These are phyloP conservation scores for Caenorhabditis wallacei DNA, from an alignment of 2,888 invertebrate species.

Conservation along the genomic window DNA sequence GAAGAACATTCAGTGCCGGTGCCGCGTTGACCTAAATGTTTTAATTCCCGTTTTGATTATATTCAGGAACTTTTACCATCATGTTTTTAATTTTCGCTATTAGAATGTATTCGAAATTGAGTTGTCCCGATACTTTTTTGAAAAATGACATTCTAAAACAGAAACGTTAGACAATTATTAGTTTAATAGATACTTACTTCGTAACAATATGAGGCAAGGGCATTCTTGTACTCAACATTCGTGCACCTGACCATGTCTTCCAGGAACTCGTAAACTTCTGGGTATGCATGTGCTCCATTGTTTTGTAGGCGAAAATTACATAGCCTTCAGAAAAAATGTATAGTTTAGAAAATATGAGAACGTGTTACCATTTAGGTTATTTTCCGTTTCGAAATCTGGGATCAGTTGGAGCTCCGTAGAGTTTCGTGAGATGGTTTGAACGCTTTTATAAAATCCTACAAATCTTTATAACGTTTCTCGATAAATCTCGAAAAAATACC, in stretches of 20 bases:
- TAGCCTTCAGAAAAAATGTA: constrained; percentile 62
- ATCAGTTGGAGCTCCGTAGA: constrained; percentile 26
- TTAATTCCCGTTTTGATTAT: not conserved
- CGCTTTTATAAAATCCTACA: constrained; percentile 67
- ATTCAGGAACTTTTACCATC: constrained; percentile 55
- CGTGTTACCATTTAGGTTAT: constrained; percentile 40
- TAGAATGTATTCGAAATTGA: constrained; percentile 72
- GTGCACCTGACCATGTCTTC: constrained; percentile 79
- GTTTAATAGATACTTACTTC: constrained; percentile 34
- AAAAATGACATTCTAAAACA: constrained; percentile 72
- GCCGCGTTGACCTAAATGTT: constrained; percentile 65
- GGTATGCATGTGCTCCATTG: constrained; percentile 78
- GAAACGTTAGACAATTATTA: not conserved
- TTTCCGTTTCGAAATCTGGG: constrained; percentile 20
- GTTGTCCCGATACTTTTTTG: constrained; percentile 65
- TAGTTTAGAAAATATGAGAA: not conserved
- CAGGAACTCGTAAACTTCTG: constrained; percentile 71
- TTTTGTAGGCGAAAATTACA: constrained; percentile 75
- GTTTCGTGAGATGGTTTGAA: constrained; percentile 64
- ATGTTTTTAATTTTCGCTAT: constrained; percentile 74
- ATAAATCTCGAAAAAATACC: constrained; percentile 10
- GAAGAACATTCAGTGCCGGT: constrained; percentile 72
- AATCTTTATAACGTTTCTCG: not conserved
- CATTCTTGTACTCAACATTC: constrained; percentile 72
- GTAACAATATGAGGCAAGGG: constrained; percentile 69